These are phyloP conservation scores for Phainopepla nitens DNA, from an alignment of 2,113 vertebrate species.

Conservation along the genomic window DNA sequence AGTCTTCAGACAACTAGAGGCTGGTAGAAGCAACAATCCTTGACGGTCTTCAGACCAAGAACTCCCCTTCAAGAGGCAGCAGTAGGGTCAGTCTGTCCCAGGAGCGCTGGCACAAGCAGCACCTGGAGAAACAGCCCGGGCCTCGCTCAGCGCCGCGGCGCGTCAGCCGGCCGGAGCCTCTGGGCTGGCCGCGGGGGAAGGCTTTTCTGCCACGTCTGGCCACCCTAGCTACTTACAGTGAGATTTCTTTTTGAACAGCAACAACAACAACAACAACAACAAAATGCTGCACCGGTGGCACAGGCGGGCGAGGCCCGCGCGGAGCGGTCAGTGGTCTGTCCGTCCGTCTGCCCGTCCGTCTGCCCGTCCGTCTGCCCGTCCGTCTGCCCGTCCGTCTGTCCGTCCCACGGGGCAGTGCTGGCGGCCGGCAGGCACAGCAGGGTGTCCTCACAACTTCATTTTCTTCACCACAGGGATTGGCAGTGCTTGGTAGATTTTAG, in stretches of 20 bases:
- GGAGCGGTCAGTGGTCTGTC: conserved; percentile 47
- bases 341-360: not conserved
- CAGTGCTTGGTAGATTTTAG: conserved; percentile 83
- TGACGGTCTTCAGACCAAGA: not conserved
- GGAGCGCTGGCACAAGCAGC: not conserved
- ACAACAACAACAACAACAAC: not conserved
- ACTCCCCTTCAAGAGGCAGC: not conserved
- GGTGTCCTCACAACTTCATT: conserved; percentile 80
- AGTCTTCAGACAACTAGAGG: not conserved
- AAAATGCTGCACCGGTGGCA: not conserved
- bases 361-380: conserved; percentile 29
- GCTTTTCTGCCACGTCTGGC: not conserved
- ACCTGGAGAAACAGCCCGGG: not conserved
- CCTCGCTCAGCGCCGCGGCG: not conserved
- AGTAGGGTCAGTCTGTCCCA: not conserved
- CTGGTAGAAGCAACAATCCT: not conserved
- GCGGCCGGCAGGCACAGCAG: not conserved
- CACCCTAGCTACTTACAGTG: conserved; percentile 44
- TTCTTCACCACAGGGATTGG: conserved; percentile 83
- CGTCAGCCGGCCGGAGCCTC: not conserved
- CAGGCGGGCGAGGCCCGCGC: not conserved
- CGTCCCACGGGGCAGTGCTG: not conserved
- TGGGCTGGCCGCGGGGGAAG: not conserved
- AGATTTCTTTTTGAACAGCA: conserved; percentile 17
- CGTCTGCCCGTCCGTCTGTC: conserved; percentile 13